Base-by-base conservation (phyloP, 2,113 vertebrate species). In the Lethenteron camtschaticum region DNA sequence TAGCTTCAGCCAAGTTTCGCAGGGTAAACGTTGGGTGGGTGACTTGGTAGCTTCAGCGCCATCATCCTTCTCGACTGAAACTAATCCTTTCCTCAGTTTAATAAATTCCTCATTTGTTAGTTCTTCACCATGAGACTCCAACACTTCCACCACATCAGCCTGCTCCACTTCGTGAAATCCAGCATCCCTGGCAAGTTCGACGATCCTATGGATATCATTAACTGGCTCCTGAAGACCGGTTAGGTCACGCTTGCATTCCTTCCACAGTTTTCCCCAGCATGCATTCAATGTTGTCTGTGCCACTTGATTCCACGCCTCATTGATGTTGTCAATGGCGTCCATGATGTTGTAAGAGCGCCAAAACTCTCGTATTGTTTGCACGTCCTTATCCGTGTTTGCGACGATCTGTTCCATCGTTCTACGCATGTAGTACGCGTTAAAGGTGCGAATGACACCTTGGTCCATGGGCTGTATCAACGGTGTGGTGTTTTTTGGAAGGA, bases 381-480 rank as follows among this genome's bases (percentile, higher is more conserved):
- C 59, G 13, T 63, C 59, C 3, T 18, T 18, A 14, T 63, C 59
- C 59, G 59, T 63, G 13, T 63, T 18, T 13, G 59, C 16, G 13
- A 63, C 16, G 13, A 14, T 13, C 59, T 63, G 59, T 3, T 18
- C 4, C 59, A 63, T 63, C 16, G 59, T 63, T 13, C 59, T 7
- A 13, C 16, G 59, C 59, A 63, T 13, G 59, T 63, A 63, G 59
- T 63, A 63, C 13, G 59, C 59, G 5, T 63, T 63, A 18, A 63
- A 63, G 13, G 59, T 63, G 13, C 13, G 13, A 14, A 63, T 63
- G 16, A 63, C 59, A 63, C 59, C 59, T 18, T 63, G 59, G 59
- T 63, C 59, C 59, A 63, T 63, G 13, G 59, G 59, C 59, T 63
- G 59, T 18, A 63, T 63, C 59, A 63, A 63, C 59, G 59, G 16